These are phyloP conservation scores for Ophion slaviceki DNA, from an alignment of 2,888 invertebrate genomes.

Conservation along the genomic window DNA sequence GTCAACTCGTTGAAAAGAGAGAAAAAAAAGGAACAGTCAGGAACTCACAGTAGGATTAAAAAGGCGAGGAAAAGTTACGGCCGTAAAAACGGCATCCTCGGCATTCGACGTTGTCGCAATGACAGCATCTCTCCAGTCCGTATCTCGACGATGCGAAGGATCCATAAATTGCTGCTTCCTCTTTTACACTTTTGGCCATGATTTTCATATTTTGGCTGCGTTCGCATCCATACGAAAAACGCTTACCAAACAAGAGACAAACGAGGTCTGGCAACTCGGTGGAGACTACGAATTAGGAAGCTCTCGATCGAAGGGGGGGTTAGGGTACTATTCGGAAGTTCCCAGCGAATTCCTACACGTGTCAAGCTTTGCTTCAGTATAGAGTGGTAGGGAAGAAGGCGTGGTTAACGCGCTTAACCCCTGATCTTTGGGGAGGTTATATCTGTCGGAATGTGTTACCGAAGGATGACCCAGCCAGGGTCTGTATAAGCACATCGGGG, in stretches of 20 bases:
- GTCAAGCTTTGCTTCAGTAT: slow-evolving; percentile 25
- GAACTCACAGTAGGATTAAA: not conserved
- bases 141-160: no score
- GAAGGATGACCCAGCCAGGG: slow-evolving; percentile 33
- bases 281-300: no score
- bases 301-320: not conserved
- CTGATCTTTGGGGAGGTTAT: slow-evolving; percentile 42
- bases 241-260: no score
- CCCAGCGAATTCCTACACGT: slow-evolving; percentile 35
- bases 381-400: slow-evolving; percentile 33
- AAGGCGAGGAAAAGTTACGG: not conserved
- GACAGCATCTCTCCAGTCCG: no score
- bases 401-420: slow-evolving; percentile 53
- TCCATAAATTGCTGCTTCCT: no score
- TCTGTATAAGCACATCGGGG: slow-evolving; percentile 6
- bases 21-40: not conserved
- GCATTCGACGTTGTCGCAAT: no score
- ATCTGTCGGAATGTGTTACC: slow-evolving; percentile 32
- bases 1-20: not conserved
- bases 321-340: slow-evolving; percentile 33
- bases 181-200: no score
- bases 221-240: no score
- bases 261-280: no score
- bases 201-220: no score
- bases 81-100: no score